Evolutionary conservation across 2,797 vertebrate species (phyloP).

Genomic region (Podargus strigoides): DNA sequence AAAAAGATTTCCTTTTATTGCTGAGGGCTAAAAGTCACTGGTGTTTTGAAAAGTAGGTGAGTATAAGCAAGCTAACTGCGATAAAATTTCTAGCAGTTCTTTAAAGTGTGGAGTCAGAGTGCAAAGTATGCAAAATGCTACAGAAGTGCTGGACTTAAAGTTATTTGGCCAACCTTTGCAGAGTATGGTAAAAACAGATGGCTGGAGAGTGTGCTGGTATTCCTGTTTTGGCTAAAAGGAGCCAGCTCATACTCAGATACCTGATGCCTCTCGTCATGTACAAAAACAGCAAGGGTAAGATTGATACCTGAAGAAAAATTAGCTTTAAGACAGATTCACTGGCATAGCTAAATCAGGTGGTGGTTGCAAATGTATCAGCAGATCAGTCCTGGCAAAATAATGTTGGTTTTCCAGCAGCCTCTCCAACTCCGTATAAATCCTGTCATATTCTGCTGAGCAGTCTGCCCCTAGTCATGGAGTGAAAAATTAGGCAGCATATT

Average conservation of each 20-base stretch:
- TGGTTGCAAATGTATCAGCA: background rate
- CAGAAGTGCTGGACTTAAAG: background rate
- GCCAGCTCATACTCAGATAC: background rate
- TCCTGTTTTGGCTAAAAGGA: background rate
- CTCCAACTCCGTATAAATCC: background rate
- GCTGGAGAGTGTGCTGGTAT: background rate
- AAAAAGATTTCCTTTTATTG: background rate
- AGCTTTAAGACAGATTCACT: background rate
- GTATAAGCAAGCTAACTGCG: background rate
- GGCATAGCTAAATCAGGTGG: background rate
- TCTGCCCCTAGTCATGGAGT: background rate
- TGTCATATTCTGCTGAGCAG: background rate
- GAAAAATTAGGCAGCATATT: background rate
- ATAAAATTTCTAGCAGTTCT: background rate
- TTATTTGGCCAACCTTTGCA: background rate
- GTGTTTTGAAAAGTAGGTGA: background rate
- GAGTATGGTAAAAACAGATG: slow-evolving; percentile 45
- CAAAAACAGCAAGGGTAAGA: background rate
- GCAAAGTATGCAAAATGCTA: background rate
- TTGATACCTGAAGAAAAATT: background rate
- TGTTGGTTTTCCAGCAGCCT: background rate
- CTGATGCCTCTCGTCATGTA: background rate
- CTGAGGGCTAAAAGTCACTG: background rate
- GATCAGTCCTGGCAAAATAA: background rate
- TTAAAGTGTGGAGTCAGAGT: background rate